These are phyloP conservation scores for Tineola bisselliella DNA, from an alignment of 2,888 invertebrate genomes.

Conservation along the genomic window DNA sequence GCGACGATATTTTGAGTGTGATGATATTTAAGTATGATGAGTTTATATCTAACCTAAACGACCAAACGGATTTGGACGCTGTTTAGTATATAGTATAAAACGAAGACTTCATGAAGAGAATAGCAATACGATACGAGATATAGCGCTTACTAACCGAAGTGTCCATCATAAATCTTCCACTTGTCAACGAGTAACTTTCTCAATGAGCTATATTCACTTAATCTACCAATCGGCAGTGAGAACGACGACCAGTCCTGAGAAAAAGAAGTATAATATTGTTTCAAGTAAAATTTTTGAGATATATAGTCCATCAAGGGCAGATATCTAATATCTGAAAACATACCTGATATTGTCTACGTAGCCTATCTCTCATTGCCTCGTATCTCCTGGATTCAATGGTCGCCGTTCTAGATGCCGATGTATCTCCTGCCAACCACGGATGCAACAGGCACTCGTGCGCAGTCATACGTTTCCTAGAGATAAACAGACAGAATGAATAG, in stretches of 20 bases:
- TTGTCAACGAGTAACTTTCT: slow-evolving; percentile 95
- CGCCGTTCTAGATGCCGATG: slow-evolving; percentile 73
- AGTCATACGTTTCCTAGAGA: slow-evolving; percentile 89
- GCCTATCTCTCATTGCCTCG: slow-evolving; percentile 85
- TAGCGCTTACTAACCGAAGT: slow-evolving; percentile 86
- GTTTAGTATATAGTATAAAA: no score
- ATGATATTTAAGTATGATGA: no score
- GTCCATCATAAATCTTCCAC: slow-evolving; percentile 95
- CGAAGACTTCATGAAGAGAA: no score
- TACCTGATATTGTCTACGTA: slow-evolving; percentile 77
- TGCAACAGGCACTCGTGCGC: slow-evolving; percentile 97
- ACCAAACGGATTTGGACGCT: no score
- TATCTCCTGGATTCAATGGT: slow-evolving; percentile 87
- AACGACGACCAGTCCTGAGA: slow-evolving; percentile 72
- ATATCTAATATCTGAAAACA: background rate
- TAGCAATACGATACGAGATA: no score
- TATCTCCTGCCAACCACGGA: slow-evolving; percentile 93
- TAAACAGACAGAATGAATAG: no score
- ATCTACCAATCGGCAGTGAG: slow-evolving; percentile 92
- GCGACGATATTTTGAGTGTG: no score
- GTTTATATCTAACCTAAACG: no score
- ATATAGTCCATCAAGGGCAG: no score
- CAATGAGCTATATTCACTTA: slow-evolving; percentile 97
- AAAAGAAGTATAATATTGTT: background rate
- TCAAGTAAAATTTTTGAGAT: no score